Evolutionary conservation across 2,113 vertebrate species (phyloP).

Genomic region (Coptodon rendalli): DNA sequence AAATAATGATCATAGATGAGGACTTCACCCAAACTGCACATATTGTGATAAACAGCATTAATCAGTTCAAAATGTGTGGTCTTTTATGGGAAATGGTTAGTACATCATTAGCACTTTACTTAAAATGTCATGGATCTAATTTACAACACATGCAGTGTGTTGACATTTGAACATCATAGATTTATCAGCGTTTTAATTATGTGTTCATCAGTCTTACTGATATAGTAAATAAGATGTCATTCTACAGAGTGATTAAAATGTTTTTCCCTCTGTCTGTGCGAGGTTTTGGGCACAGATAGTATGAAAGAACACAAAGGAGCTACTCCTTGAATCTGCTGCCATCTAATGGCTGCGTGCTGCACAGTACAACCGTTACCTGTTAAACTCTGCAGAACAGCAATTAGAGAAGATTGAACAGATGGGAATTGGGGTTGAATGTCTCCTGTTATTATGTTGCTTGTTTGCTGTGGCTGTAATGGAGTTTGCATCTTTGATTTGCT

Average conservation of each 20-base stretch:
- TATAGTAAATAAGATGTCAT: neutral
- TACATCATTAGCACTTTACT: neutral
- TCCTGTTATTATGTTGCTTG: neutral
- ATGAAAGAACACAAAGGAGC: neutral
- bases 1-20: neutral
- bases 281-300: neutral
- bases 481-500: neutral
- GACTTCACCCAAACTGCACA: neutral
- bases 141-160: neutral
- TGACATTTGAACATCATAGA: neutral
- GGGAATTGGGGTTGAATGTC: neutral
- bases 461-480: neutral
- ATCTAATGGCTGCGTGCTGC: conserved; percentile 39
- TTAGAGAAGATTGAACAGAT: neutral
- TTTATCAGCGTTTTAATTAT: neutral
- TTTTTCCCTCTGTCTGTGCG: neutral
- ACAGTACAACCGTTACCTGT: neutral
- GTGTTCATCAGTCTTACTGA: neutral
- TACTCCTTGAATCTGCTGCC: conserved; percentile 56
- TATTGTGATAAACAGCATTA: neutral
- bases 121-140: neutral
- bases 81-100: neutral
- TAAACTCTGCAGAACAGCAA: neutral
- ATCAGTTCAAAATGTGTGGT: neutral
- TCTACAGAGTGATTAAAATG: neutral